phyloP scores from a whole-genome alignment of 2,888 invertebrate genomes.

The Meteorus cinctellus region DNA sequence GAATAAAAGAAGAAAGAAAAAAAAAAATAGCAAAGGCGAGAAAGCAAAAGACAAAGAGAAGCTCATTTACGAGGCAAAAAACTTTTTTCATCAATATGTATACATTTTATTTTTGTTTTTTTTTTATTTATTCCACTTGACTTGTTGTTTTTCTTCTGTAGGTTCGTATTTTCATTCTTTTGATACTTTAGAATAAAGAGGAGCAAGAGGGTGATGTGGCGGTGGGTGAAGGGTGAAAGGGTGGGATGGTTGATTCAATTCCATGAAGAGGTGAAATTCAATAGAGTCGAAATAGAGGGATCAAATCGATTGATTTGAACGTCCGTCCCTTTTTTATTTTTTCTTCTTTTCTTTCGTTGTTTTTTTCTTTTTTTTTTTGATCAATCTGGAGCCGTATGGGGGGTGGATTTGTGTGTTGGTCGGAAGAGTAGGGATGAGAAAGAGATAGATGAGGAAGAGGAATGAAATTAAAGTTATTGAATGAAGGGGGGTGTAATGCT shows the following conservation, averaged over 20 bases:
- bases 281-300: not conserved
- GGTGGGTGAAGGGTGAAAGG: not conserved
- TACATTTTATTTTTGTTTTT: not conserved
- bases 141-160: not conserved
- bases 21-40: constrained; percentile 1
- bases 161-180: not conserved
- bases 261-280: constrained; percentile 14
- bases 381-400: not conserved
- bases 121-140: not conserved
- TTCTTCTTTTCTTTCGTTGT: not conserved
- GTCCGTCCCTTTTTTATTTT: not conserved
- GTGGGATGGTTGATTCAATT: not conserved
- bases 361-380: constrained; percentile 16
- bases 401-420: not conserved
- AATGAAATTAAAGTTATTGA: not conserved
- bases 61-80: constrained; percentile 40
- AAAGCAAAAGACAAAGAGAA: not conserved
- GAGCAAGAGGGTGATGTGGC: not conserved
- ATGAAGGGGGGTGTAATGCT: not conserved
- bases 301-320: constrained; percentile 20
- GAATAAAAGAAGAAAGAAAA: not conserved
- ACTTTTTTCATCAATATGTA: constrained; percentile 26
- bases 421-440: constrained; percentile 12
- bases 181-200: constrained; percentile 4
- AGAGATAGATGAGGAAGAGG: too few species aligned